Base-by-base conservation (phyloP, 2,888 invertebrate genomes). In the Artemia sp. region DNA sequence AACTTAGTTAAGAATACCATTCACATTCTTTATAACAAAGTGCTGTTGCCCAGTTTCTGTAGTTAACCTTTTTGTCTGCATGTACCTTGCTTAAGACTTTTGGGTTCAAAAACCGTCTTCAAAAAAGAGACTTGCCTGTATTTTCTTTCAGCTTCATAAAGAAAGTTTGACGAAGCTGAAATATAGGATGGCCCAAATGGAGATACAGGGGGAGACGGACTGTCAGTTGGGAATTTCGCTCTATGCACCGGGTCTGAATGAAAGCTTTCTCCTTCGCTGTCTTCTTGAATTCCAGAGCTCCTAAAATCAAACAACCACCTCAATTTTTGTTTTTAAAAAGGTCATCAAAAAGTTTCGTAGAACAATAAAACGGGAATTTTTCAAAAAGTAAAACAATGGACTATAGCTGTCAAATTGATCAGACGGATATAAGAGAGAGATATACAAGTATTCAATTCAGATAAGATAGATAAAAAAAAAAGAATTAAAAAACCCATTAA, bases 261-360 rank as follows among this genome's bases (percentile, higher is more conserved):
- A 24, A 58, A 58, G 11, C 64, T 58, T 71, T 83, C 83, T 19
- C 80, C 76, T 73, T 83, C 83, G 67, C 80, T 80, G 73, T 83
- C 83, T 73, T 83, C 83, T 74, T 82, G 79, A 73, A 82, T 80
- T 72, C 83, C 82, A 76, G 83, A 82, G 75, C 82, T 83, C 77
- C 82, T 82, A 74, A 12, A 51, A 12, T 38, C 38, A 38, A 19
- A 38, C 58, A 51, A 51, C 19, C 19, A 1, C 51, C 12, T 69
- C 66, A 12, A 24, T 51, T 14, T 38, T 19, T 8, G 1, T 58
- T 58, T 58, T 10, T 9, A 58, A 58, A 24, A 24, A 24, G 4
- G 38, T 38, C 38, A 38, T 38, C 6, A 38, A 38, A 38, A 38
- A 38, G 38, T 38, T 4, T 38, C 38, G 38, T 38, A 4, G 38